Evolutionary conservation across 2,888 invertebrate species (phyloP).

Genomic region (Orthonevra nobilis): DNA sequence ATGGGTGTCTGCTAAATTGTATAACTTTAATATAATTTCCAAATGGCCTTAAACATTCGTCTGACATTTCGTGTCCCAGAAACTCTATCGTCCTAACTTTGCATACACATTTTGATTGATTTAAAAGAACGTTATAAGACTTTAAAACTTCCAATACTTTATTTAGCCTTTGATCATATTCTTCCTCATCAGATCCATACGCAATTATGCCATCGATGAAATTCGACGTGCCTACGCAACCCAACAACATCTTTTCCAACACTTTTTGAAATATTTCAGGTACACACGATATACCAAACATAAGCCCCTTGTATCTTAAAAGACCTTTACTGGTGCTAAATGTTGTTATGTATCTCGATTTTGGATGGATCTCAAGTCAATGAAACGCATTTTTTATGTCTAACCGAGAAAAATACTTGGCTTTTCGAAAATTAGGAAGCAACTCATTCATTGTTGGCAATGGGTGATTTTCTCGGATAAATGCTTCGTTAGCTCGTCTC

Average conservation of each 20-base stretch:
- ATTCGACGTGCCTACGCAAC: constrained; percentile 75
- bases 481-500: constrained; percentile 4
- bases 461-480: constrained; percentile 28
- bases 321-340: constrained; percentile 37
- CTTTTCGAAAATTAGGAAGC: constrained; percentile 25
- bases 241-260: constrained; percentile 71
- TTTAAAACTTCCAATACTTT: not conserved
- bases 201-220: constrained; percentile 76
- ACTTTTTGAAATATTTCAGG: constrained; percentile 78
- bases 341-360: constrained; percentile 30
- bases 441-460: constrained; percentile 29
- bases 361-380: constrained; percentile 73
- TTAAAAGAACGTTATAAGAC: not conserved
- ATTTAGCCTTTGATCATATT: not conserved
- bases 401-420: constrained; percentile 72
- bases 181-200: not conserved
- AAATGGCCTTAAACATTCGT: constrained; percentile 71
- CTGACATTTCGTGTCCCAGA: constrained; percentile 72
- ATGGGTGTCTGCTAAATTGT: not conserved
- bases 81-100: constrained; percentile 66
- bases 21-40: no score
- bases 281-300: constrained; percentile 75
- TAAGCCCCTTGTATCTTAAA: constrained; percentile 75
- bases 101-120: constrained; percentile 6
- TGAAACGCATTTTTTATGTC: constrained; percentile 76